Evolutionary conservation across 2,888 invertebrate species (phyloP).

Genomic region (Xestia rhomboidea): DNA sequence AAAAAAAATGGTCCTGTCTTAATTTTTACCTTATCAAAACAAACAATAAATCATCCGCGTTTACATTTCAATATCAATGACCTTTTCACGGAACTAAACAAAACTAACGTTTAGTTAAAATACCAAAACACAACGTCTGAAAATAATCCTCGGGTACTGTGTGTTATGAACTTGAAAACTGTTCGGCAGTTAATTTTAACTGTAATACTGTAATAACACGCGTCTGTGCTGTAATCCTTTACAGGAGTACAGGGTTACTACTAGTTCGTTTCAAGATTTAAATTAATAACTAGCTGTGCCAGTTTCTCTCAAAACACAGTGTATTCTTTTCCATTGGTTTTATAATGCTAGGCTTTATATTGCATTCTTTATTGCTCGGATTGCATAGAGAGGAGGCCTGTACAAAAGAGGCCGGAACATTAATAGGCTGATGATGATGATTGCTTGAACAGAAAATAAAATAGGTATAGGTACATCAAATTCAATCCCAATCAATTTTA

Average conservation of each 20-base stretch:
- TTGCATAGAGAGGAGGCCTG: too few species aligned
- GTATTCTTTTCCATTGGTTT: not conserved
- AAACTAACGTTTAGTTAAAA: slow-evolving; percentile 61
- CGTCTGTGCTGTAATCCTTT: slow-evolving; percentile 69
- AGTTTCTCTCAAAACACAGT: not conserved
- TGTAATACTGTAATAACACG: slow-evolving; percentile 76
- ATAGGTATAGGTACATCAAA: too few species aligned
- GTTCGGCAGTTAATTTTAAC: slow-evolving; percentile 76
- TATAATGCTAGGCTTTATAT: not conserved
- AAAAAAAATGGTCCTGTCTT: not conserved
- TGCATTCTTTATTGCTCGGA: too few species aligned
- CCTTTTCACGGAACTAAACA: slow-evolving; percentile 65
- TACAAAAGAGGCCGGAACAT: too few species aligned
- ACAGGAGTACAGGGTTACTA: slow-evolving; percentile 53
- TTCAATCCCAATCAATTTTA: too few species aligned
- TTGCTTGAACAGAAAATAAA: too few species aligned
- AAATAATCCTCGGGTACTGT: slow-evolving; percentile 72
- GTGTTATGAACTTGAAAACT: slow-evolving; percentile 80
- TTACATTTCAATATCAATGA: slow-evolving; percentile 61
- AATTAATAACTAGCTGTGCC: not conserved
- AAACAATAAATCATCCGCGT: slow-evolving; percentile 22
- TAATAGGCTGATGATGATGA: too few species aligned
- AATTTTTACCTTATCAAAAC: slow-evolving; percentile 13
- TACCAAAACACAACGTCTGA: slow-evolving; percentile 73
- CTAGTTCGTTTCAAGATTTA: too few species aligned